A percentile compares a stretch with the other conserved stretches of the same genome.
Evolutionary conservation across 1,140 invertebrate species (phyloP).

Genomic region (Drosophila sproati): DNA sequence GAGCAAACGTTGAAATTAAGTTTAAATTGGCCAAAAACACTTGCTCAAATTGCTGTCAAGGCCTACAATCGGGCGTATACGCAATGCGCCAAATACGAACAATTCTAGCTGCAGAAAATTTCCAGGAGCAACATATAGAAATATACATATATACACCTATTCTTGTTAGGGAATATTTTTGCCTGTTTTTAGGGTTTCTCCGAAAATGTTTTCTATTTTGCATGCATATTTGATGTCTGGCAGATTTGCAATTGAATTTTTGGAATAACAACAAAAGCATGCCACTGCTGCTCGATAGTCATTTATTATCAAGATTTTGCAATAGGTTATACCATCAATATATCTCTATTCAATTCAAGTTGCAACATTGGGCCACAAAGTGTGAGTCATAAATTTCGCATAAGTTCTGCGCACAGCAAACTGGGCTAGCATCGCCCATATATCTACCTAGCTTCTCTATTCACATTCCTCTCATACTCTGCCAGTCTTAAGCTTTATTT

Average conservation of each 20-base stretch:
- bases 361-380: constrained; percentile 69
- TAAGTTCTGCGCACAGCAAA: constrained; percentile 56
- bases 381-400: constrained; percentile 78
- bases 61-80: constrained; percentile 67
- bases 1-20: constrained; percentile 63
- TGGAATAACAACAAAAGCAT: background rate
- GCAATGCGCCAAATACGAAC: constrained; percentile 45
- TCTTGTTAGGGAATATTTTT: constrained; percentile 43
- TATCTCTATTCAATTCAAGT: constrained; percentile 81
- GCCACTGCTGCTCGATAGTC: constrained; percentile 29
- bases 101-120: background rate
- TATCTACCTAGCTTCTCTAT: background rate
- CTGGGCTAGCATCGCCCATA: constrained; percentile 5
- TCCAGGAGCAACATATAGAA: background rate
- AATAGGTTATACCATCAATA: constrained; percentile 70
- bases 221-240: constrained; percentile 57
- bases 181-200: too few relatives aligned
- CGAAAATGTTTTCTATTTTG: background rate
- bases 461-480: background rate
- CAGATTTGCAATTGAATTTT: constrained; percentile 75
- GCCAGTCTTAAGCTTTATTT: background rate
- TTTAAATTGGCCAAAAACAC: constrained; percentile 41
- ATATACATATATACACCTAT: background rate
- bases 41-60: constrained; percentile 58
- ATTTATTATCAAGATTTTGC: constrained; percentile 68